Conservation (phyloP, 2,888 invertebrate species). For the Pycnomerus fuliginosus region DNA sequence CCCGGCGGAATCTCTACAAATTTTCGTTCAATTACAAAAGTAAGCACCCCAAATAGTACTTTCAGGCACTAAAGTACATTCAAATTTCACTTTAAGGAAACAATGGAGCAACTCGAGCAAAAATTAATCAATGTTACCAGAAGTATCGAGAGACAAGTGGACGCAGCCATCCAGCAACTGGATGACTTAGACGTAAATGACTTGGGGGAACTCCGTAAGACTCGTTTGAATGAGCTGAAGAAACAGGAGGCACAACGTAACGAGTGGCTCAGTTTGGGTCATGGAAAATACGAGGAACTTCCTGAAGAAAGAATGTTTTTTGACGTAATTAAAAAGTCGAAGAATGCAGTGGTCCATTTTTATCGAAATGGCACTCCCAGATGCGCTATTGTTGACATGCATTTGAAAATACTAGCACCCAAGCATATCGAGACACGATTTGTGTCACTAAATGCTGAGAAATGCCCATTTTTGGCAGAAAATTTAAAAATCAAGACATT, state of each 20-base stretch:
- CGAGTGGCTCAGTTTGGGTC: slow-evolving; percentile 83
- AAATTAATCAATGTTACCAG: slow-evolving; percentile 56
- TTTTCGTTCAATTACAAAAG: too few relatives aligned
- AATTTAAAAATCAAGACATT: slow-evolving; percentile 81
- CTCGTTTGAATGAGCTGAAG: slow-evolving; percentile 82
- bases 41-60: too few relatives aligned
- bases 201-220: slow-evolving; percentile 77
- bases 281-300: slow-evolving; percentile 87
- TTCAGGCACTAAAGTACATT: too few relatives aligned
- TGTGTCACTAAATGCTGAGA: slow-evolving; percentile 74
- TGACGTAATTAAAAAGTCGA: slow-evolving; percentile 83
- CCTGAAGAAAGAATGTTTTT: slow-evolving; percentile 94
- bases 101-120: too few relatives aligned
- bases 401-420: slow-evolving; percentile 79
- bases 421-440: slow-evolving; percentile 84
- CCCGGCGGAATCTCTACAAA: too few relatives aligned
- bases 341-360: slow-evolving; percentile 89
- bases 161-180: slow-evolving; percentile 80
- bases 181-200: slow-evolving; percentile 84
- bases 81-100: too few relatives aligned
- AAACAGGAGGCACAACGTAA: slow-evolving; percentile 75
- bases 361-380: slow-evolving; percentile 81
- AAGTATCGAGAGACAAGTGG: slow-evolving; percentile 84
- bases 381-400: slow-evolving; percentile 92
- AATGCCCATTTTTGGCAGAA: slow-evolving; percentile 82